These are phyloP conservation scores for Orbicella faveolata DNA, from an alignment of 64 coral and sea anemone species.

Conservation along the genomic window DNA sequence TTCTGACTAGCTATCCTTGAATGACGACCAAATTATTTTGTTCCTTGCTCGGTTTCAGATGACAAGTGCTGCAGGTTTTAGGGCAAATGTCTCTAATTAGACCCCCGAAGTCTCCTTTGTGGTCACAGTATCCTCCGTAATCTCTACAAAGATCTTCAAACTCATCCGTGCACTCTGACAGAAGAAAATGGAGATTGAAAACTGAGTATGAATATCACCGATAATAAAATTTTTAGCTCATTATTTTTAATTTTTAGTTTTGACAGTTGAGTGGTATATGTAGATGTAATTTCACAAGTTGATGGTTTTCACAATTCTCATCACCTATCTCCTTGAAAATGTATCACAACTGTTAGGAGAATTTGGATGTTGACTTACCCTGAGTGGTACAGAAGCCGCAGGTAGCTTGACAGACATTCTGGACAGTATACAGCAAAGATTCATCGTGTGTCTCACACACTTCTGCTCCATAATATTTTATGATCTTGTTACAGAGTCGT, in stretches of 20 bases:
- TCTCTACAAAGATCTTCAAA: conserved; percentile 8
- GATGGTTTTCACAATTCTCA: not conserved
- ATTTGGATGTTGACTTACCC: not conserved
- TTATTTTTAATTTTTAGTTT: too few species aligned
- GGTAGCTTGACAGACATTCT: not conserved
- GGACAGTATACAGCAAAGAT: not conserved
- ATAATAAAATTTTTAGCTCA: too few species aligned
- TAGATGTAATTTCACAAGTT: too few species aligned
- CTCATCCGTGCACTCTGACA: conserved; percentile 16
- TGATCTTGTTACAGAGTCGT: not conserved
- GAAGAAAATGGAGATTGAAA: not conserved
- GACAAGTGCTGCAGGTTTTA: conserved; percentile 7
- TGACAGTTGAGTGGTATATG: too few species aligned
- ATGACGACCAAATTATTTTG: conserved; percentile 3
- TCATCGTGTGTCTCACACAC: not conserved
- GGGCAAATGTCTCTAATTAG: conserved; percentile 10
- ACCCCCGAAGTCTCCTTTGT: not conserved
- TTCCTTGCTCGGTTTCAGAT: not conserved
- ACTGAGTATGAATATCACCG: too few species aligned
- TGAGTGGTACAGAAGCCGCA: conserved; percentile 3
- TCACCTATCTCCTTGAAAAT: not conserved
- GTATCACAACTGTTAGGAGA: not conserved
- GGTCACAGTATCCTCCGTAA: not conserved
- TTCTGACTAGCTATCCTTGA: not conserved
- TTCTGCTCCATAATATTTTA: not conserved